Percentiles rank a stretch among this genome's conserved stretches.
Conservation (phyloP, 2,888 invertebrate genomes). For the Hirtodrosophila alboralis region DNA sequence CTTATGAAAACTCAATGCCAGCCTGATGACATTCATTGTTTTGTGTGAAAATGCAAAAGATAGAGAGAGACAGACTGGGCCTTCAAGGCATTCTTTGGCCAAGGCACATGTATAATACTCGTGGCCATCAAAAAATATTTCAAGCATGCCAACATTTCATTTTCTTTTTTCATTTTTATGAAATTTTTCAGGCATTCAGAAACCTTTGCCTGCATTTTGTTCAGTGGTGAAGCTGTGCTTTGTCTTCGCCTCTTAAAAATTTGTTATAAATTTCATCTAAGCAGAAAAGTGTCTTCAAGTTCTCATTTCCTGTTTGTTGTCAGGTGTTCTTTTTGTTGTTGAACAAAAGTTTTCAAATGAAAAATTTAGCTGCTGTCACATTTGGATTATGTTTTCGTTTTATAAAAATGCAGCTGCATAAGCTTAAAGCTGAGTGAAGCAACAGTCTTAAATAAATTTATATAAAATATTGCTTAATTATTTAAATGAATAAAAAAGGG, state of each 20-base stretch:
- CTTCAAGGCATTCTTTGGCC: slow-evolving; percentile 32
- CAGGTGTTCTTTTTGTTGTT: slow-evolving; percentile 34
- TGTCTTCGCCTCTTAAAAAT: slow-evolving; percentile 7
- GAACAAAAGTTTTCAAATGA: slow-evolving; percentile 63
- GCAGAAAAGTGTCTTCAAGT: slow-evolving; percentile 43
- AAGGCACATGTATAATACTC: slow-evolving; percentile 24
- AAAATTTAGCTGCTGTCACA: slow-evolving; percentile 52
- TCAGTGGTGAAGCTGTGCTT: slow-evolving; percentile 2
- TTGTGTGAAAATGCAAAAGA: slow-evolving; percentile 43
- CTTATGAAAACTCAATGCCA: slow-evolving; percentile 75
- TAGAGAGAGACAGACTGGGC: not conserved
- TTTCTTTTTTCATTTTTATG: too few relatives aligned
- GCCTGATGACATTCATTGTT: slow-evolving; percentile 76
- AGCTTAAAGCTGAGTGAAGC: not conserved
- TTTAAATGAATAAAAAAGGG: slow-evolving; percentile 1
- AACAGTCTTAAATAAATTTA: not conserved
- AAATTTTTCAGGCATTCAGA: slow-evolving; percentile 37
- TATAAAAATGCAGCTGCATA: slow-evolving; percentile 28
- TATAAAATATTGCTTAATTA: not conserved
- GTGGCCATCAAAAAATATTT: slow-evolving; percentile 34
- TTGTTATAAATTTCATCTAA: slow-evolving; percentile 32
- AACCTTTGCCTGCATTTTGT: slow-evolving; percentile 24
- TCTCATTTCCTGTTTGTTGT: slow-evolving; percentile 44
- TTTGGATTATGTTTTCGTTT: slow-evolving; percentile 8
- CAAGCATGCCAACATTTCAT: slow-evolving; percentile 36